Percentiles rank a stretch among this genome's conserved stretches.
phyloP scores from a whole-genome alignment of 2,888 invertebrate species.

The Quadroppia sp. region DNA sequence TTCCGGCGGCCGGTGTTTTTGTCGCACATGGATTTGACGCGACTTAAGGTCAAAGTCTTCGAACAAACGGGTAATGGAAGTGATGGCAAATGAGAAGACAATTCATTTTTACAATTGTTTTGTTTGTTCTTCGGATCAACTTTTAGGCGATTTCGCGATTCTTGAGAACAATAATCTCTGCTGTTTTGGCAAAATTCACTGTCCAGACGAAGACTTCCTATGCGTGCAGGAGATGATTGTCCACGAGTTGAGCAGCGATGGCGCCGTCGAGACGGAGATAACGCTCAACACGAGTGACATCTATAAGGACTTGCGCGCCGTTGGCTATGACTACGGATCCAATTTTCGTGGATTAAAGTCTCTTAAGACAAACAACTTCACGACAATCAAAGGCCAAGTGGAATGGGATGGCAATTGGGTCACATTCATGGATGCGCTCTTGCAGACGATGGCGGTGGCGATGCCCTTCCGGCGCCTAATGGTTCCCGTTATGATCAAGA shows the following conservation, averaged over 20 bases:
- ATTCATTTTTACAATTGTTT: too few relatives aligned
- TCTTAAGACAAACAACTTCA: constrained; percentile 60
- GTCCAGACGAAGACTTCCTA: constrained; percentile 65
- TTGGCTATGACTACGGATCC: constrained; percentile 80
- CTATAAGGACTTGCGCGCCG: constrained; percentile 77
- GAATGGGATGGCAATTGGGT: constrained; percentile 42
- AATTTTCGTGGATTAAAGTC: constrained; percentile 72
- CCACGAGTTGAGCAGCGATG: too few relatives aligned
- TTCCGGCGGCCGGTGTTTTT: constrained; percentile 24
- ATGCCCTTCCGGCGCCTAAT: constrained; percentile 12
- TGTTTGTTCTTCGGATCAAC: too few relatives aligned
- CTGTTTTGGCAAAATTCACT: constrained; percentile 70
- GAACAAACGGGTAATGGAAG: constrained; percentile 45
- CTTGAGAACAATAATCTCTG: constrained; percentile 53
- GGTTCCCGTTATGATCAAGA: constrained; percentile 30
- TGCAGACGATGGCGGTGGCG: constrained; percentile 14
- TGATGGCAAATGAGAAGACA: constrained; percentile 60
- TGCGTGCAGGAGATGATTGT: constrained; percentile 62
- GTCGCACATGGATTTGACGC: neutral
- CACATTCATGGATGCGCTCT: constrained; percentile 28
- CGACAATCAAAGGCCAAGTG: constrained; percentile 52
- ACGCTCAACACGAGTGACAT: constrained; percentile 61
- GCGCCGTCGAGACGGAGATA: neutral
- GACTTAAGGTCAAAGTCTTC: constrained; percentile 48
- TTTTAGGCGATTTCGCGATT: neutral